A percentile compares a stretch with the other conserved stretches of the same genome.
These are phyloP conservation scores for Tortrix viridana DNA, from an alignment of 2,888 invertebrate genomes.

Conservation along the genomic window DNA sequence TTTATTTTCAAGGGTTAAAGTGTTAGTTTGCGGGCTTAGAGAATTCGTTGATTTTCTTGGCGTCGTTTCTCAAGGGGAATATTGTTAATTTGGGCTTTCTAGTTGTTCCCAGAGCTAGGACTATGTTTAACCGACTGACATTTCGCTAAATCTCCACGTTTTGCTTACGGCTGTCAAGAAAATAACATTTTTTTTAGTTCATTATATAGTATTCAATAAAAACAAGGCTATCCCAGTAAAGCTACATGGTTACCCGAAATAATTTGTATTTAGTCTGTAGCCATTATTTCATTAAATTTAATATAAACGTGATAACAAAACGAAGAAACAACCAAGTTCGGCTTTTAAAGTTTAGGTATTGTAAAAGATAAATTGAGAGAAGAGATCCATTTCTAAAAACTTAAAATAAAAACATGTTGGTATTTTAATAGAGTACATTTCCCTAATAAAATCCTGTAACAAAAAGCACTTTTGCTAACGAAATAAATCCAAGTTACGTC, in stretches of 20 bases:
- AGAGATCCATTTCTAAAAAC: no score
- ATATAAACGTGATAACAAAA: no score
- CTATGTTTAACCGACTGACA: constrained; percentile 20
- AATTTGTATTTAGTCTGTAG: no score
- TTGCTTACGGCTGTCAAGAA: constrained; percentile 7
- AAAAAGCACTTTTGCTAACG: constrained; percentile 8
- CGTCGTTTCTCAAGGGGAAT: constrained; percentile 18
- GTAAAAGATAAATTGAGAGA: no score
- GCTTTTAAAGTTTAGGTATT: no score
- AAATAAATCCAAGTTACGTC: constrained; percentile 19
- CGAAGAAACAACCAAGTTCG: no score
- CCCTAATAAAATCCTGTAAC: neutral
- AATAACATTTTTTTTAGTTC: neutral
- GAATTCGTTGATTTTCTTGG: constrained; percentile 11
- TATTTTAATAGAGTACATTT: no score
- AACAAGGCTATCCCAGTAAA: no score
- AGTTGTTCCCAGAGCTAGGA: neutral
- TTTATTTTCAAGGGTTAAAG: neutral
- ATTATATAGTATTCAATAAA: neutral
- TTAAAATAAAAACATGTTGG: no score
- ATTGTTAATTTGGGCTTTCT: constrained; percentile 20
- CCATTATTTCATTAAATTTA: no score
- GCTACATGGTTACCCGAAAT: no score
- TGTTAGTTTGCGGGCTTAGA: neutral
- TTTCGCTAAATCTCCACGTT: constrained; percentile 18